Evolutionary conservation across 2,888 invertebrate genomes (phyloP), one percentile per base, ranked within the genome.

Genomic region (Aleiodes alternator): DNA sequence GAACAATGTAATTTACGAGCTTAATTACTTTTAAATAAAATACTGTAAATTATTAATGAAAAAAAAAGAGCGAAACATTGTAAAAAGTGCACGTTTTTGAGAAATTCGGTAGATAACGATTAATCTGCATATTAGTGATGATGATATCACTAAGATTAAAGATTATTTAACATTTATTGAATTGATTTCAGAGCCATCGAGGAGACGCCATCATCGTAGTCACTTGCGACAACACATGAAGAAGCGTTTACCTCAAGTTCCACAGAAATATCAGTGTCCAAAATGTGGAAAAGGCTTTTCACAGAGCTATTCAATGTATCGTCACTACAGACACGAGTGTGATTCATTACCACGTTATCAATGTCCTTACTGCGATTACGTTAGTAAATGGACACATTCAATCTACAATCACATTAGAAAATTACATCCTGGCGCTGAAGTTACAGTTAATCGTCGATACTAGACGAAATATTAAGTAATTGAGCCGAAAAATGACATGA

Each of bases 291-390:
- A 85, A 74, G 82, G 80, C 51, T 88, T 88, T 80, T 86, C 86
- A 14, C 87, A 87, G 77, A 87, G 84, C 78, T 86, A 87, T 78
- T 86, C 87, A 53, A 86, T 88, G 86, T 86, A 87, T 57, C 84
- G 87, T 12, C 90, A 90, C 84, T 87, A 85, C 75, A 88, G 86
- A 81, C 88, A 88, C 83, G 90, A 90, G 79, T 90, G 90, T 78
- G 89, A 87, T 50, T 84, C 85, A 1, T 76, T 85, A 70, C 89
- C 88, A 4, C 84, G 88, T 38, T 88, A 87, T 77, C 83, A 86
- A 75, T 90, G 90, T 72, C 87, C 87, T 0, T 85, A 87, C 72
- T 90, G 90, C 68, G 83, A 82, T 16, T 85, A 89, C 76, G 80
- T 86, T 61, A 88, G 88, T 78, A 88, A 89, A 71, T 87, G 87